phyloP scores from a whole-genome alignment of 2,888 invertebrate genomes.

The Cephus nigrinus region DNA sequence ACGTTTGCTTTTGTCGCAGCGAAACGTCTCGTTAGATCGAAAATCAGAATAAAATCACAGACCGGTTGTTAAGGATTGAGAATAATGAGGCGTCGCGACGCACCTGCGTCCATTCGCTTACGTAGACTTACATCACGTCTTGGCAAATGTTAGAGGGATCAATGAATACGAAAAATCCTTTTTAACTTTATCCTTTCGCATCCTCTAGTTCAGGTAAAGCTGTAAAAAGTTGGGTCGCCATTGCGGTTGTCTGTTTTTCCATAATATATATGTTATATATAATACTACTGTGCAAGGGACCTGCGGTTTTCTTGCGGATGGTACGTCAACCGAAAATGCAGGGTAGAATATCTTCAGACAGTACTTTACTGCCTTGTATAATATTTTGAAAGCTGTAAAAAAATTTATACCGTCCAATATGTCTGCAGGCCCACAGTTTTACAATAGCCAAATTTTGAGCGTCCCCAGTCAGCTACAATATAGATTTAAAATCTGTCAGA shows the following conservation, averaged over 20 bases:
- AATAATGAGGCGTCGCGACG: background rate
- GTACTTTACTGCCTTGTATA: conserved; percentile 4
- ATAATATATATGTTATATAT: background rate
- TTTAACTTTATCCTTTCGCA: background rate
- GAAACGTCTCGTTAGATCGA: background rate
- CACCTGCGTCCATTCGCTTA: background rate
- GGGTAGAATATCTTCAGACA: background rate
- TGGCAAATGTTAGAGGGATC: background rate
- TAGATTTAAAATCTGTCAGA: background rate
- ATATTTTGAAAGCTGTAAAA: conserved; percentile 16
- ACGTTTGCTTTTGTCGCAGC: background rate
- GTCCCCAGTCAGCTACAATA: background rate
- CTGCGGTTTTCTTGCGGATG: background rate
- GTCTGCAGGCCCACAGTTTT: background rate
- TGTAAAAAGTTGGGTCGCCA: conserved; percentile 26
- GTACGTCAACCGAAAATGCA: background rate
- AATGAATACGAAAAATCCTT: background rate
- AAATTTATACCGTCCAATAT: conserved; percentile 22
- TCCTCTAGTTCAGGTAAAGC: conserved; percentile 26
- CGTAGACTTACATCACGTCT: background rate
- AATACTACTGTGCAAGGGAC: background rate
- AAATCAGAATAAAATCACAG: background rate
- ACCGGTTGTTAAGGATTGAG: background rate
- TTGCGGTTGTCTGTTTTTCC: conserved; percentile 14
- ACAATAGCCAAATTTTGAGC: background rate